Evolutionary conservation across 1,140 invertebrate species (phyloP), one percentile per base, ranked within the genome.

Genomic region (Hetaerina americana): DNA sequence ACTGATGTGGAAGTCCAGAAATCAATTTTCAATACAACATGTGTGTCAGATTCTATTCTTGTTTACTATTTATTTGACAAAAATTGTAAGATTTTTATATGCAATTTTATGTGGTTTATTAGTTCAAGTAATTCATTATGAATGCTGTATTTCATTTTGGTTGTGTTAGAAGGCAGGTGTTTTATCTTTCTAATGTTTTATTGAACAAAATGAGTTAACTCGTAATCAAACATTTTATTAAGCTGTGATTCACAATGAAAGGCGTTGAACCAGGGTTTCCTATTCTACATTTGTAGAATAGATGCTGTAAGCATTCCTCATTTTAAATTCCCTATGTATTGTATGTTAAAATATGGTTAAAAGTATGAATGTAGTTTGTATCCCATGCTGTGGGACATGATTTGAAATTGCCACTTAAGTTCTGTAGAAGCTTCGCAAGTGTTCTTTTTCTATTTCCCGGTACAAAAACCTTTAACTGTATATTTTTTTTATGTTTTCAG

Each of bases 401-500:
- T 57, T 57, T 57, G 40, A 57, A 57, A 57, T 57, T 57, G 40
- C 40, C 22, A 57, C 22, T 57, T 57, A 57, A 18, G 40, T 57
- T 57, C 40, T 12, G 15, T 57, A 57, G 40, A 57, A 57, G 40
- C 40, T 57, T 57, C 22, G 40, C 40, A 12, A 57, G 22, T 57
- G 22, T 57, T 57, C 40, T 57, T 18, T 57, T 57, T 18, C 22
- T n/a, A 18, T 57, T n/a, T n/a, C 22, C 40, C 22, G 40, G 40
- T 57, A 57, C 40, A 57, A 57, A 57, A 57, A 18, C 22, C 40
- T 57, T 12, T 57, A n/a, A 57, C 40, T 57, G n/a, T n/a, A 57
- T 70, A 28, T 71, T 66, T 71, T 71, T 71, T 71, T 71, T 71
- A 71, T 71, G 70, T 71, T 71, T 71, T 66, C 70, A 71, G 70